These are phyloP conservation scores for Phytoseiulus persimilis DNA, from an alignment of 2,888 invertebrate species.

Conservation along the genomic window DNA sequence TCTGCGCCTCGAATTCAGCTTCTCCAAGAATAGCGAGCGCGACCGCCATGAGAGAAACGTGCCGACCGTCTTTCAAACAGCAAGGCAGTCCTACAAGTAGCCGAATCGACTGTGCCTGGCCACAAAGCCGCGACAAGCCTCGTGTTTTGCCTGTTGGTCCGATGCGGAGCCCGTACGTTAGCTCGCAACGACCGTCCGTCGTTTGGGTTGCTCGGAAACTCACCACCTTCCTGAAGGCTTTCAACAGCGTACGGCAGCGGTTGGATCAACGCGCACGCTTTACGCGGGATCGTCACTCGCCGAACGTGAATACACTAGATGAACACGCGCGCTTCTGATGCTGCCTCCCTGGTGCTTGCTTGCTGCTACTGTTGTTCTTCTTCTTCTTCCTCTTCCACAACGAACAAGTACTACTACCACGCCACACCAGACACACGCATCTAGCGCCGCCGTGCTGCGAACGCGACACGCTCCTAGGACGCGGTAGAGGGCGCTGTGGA, in stretches of 20 bases:
- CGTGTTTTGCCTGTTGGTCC: not conserved
- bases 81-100: not conserved
- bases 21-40: not conserved
- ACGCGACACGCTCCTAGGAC: not conserved
- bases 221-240: not conserved
- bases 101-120: not conserved
- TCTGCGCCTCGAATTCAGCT: not conserved
- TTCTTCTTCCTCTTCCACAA: not conserved
- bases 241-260: not conserved
- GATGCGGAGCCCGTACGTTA: not conserved
- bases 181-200: not conserved
- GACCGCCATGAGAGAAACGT: not conserved
- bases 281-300: not conserved
- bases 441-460: not conserved
- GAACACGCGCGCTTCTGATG: not conserved
- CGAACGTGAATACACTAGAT: not conserved
- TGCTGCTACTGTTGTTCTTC: not conserved
- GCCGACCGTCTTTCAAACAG: not conserved
- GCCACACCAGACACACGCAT: not conserved
- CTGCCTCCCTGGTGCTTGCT: not conserved
- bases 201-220: not conserved
- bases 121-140: not conserved
- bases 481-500: not conserved
- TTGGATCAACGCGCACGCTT: not conserved
- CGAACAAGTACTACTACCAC: not conserved